Evolutionary conservation across 2,113 vertebrate species (phyloP).

Genomic region (Amphilophus citrinellus): DNA sequence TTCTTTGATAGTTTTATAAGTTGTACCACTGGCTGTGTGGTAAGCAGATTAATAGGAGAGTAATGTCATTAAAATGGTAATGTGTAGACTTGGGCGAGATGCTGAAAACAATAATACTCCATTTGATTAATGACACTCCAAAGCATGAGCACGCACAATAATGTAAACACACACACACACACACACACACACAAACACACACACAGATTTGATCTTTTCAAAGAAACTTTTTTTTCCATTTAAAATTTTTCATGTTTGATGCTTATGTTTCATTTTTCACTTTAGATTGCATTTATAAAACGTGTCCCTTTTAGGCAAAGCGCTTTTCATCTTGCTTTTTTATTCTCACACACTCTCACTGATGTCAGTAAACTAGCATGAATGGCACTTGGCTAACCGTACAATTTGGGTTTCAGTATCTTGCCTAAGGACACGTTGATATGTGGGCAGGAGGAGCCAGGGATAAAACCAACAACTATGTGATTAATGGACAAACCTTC

Average conservation of each 20-base stretch:
- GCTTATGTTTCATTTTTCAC: not conserved
- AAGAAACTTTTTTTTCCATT: slow-evolving; percentile 16
- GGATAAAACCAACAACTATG: slow-evolving; percentile 1
- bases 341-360: not conserved
- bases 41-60: slow-evolving; percentile 80
- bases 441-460: not conserved
- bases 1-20: slow-evolving; percentile 79
- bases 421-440: not conserved
- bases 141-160: slow-evolving; percentile 51
- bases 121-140: slow-evolving; percentile 78
- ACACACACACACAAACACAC: not conserved
- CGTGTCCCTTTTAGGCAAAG: not conserved
- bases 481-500: not conserved
- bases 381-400: not conserved
- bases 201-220: slow-evolving; percentile 19
- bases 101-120: slow-evolving; percentile 80
- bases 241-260: not conserved
- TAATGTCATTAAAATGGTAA: slow-evolving; percentile 83
- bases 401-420: not conserved
- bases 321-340: not conserved
- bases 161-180: not conserved
- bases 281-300: not conserved
- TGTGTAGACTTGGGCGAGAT: slow-evolving; percentile 76
- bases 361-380: not conserved
- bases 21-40: slow-evolving; percentile 73